Evolutionary conservation across 1,140 invertebrate genomes (phyloP), one percentile per base, ranked within the genome.

Genomic region (Popillia japonica): DNA sequence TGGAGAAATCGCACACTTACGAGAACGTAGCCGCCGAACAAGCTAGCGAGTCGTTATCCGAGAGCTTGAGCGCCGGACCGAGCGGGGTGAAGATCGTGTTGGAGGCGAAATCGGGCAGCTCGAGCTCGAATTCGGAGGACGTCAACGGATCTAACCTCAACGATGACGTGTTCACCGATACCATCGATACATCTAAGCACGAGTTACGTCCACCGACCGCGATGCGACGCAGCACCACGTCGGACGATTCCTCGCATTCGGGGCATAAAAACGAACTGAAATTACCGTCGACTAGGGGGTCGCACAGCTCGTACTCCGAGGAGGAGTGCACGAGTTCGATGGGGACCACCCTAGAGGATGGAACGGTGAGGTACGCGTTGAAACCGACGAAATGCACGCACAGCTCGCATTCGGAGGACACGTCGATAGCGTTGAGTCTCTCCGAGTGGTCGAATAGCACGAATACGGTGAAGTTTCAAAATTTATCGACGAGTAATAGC

Each of bases 371-470:
- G 84, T 92, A 94, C 82, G 93, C 92, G 6, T 86, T 94, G 6
- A 93, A 93, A 84, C 92, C 92, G 75, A 93, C 93, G 80, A 88
- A 94, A 90, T 92, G 93, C 87, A 89, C 93, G 75, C 90, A 93
- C 86, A 91, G 93, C 86, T 94, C 93, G 0, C 93, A 94, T 84
- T 94, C 93, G 20, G 94, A 95, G 85, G 94, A 95, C 83, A 96
- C 94, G 0, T 95, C 94, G 0, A 93, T 95, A 85, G 94, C 94
- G 17, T 86, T 95, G 40, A 94, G 93, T 80, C 93, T 94, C 83
- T 95, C 94, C 0, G 94, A 95, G 81, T 95, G 94, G 93, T 95
- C 94, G 0, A 95, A 94, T 44, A 93, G 93, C 27, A 94, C 93
- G 0, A 95, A 93, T 81, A 94, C 93, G 0, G 93, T 94, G 0